Conservation (phyloP, 2,113 vertebrate genomes). For the Mesocricetus auratus region DNA sequence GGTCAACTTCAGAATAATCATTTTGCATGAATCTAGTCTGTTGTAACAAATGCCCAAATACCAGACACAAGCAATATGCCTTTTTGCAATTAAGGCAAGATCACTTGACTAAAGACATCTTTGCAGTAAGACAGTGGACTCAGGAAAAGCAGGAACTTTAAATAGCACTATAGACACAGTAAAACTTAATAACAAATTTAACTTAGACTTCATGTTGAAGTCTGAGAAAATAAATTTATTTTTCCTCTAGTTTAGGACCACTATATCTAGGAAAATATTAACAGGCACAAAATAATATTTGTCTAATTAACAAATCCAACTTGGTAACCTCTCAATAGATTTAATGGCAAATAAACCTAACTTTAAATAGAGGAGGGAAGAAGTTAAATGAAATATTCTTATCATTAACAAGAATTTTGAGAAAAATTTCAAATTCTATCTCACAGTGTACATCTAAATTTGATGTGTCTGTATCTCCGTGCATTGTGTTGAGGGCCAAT, state of each 20-base stretch:
- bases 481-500: not conserved
- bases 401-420: not conserved
- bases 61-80: not conserved
- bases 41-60: slow-evolving; percentile 11
- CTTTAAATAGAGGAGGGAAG: not conserved
- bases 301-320: slow-evolving; percentile 5
- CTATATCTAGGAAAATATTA: not conserved
- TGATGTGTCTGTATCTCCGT: not conserved
- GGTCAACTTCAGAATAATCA: slow-evolving; percentile 30
- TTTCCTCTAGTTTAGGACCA: not conserved
- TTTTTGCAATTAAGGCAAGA: not conserved
- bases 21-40: slow-evolving; percentile 30
- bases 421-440: not conserved
- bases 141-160: not conserved
- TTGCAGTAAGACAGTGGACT: not conserved
- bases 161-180: not conserved
- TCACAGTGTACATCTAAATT: not conserved
- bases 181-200: slow-evolving; percentile 18
- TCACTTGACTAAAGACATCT: slow-evolving; percentile 18
- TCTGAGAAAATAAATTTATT: slow-evolving; percentile 27
- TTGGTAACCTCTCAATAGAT: not conserved
- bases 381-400: not conserved
- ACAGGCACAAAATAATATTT: not conserved
- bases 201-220: not conserved
- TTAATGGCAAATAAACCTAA: not conserved